Base-by-base conservation (phyloP, 2,888 invertebrate species). In the Oligia latruncula region DNA sequence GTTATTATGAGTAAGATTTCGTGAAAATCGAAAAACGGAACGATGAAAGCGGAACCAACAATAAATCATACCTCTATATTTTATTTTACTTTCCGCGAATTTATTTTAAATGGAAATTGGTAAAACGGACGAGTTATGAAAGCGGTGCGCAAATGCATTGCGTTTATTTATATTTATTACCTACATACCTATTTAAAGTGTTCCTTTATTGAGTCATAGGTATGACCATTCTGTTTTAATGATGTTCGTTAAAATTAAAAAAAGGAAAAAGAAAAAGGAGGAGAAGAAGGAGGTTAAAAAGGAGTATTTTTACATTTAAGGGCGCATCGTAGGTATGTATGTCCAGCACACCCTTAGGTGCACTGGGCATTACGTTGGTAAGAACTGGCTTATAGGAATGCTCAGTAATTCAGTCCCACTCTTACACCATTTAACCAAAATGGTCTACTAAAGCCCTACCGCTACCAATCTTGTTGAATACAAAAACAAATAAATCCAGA, bases 21-120 rank as follows among this genome's bases (percentile, higher is more conserved):
- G 23, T 71, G 20, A 43, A 58, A 58, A 71, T 58, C 46, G 4
- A 17, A 43, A 35, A 66, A 35, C 6, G 5, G 40, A 29, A 29
- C 29, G 29, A 29, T 29, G 29, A 43, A 35, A 66, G n/a, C 6
- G 5, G 40, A 40, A 67, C 52, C 67, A 35, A 46, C 1, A 29
- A 58, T 46, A 58, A 70, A 29, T 43, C 15, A 5, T 5, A 23
- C 13, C 11, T 23, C 17, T 40, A 43, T 29, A 20, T 70, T 52
- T 43, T 55, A 58, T 55, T 20, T 71, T 55, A 55, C 2, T 43
- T 43, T 71, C 29, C 43, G 49, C 8, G 17, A 35, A 46, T 60
- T 75, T 60, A 60, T 72, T 60, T 35, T 60, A 3, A 76, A 49
- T 72, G 11, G 4, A 58, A 23, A 60, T 75, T 46, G 17, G 23